phyloP scores from a whole-genome alignment of 2,797 vertebrate genomes.

The Pristis pectinata region DNA sequence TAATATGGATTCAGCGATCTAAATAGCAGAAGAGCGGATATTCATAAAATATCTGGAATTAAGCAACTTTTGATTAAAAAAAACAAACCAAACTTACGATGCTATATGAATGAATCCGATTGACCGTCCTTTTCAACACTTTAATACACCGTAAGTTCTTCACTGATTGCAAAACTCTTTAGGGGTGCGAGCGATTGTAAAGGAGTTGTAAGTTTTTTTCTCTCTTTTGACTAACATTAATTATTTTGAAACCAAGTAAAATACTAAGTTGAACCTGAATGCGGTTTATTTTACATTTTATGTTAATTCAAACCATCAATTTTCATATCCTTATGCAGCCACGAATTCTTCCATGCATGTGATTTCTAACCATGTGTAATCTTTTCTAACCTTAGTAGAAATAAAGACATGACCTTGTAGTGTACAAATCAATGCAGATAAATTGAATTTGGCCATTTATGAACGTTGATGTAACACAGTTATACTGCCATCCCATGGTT shows the following conservation, averaged over 20 bases:
- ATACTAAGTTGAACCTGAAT: background rate
- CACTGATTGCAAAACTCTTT: background rate
- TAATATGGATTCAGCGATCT: background rate
- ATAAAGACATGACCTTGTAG: background rate
- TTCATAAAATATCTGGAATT: background rate
- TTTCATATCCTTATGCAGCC: background rate
- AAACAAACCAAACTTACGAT: background rate
- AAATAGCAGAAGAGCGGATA: background rate
- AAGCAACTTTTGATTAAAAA: background rate
- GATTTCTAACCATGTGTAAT: background rate
- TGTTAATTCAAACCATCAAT: background rate
- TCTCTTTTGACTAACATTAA: background rate
- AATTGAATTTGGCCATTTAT: background rate
- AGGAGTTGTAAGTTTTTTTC: background rate
- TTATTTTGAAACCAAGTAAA: background rate
- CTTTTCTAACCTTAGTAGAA: background rate
- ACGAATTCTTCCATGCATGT: background rate
- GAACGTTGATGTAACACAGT: background rate
- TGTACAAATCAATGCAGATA: background rate
- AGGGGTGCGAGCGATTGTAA: background rate
- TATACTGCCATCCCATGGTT: slow-evolving; percentile 17
- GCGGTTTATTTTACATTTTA: background rate
- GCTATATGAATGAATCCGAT: no score
- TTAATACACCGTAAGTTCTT: background rate
- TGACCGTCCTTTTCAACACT: background rate